Percentiles rank a stretch among this genome's conserved stretches.
Conservation (phyloP, 2,888 invertebrate genomes). For the Silvanus unidentatus region DNA sequence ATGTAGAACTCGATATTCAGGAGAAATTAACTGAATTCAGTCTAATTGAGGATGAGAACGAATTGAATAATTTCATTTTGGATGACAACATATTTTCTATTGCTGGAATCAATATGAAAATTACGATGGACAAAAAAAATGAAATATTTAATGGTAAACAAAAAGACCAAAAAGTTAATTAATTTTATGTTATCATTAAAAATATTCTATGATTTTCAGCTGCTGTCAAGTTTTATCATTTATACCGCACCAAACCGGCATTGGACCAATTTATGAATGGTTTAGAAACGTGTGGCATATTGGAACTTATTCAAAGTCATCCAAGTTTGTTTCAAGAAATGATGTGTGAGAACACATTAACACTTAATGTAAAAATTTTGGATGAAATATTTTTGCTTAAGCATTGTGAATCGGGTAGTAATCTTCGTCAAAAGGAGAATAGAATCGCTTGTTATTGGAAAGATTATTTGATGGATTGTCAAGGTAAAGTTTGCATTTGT, state of each 20-base stretch:
- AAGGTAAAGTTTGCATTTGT: slow-evolving; percentile 2
- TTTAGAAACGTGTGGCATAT: slow-evolving; percentile 2
- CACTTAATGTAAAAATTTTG: neutral
- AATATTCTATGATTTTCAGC: neutral
- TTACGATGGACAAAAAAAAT: neutral
- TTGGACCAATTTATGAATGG: slow-evolving; percentile 6
- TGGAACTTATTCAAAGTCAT: neutral
- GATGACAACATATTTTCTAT: slow-evolving; percentile 1
- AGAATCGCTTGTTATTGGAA: neutral
- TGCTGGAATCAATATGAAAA: neutral
- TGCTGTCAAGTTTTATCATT: neutral
- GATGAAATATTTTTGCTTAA: neutral
- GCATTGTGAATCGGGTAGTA: neutral
- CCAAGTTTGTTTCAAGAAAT: slow-evolving; percentile 1
- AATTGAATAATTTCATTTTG: neutral
- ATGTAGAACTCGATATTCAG: neutral
- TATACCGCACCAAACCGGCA: slow-evolving; percentile 1
- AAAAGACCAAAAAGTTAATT: neutral
- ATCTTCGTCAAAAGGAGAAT: neutral
- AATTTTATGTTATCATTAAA: neutral
- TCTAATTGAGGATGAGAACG: neutral
- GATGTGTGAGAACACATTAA: neutral
- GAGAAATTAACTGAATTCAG: neutral
- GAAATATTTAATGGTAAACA: slow-evolving; percentile 1
- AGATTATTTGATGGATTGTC: slow-evolving; percentile 3